Evolutionary conservation across 2,888 invertebrate genomes (phyloP).

Genomic region (Buathra laborator): DNA sequence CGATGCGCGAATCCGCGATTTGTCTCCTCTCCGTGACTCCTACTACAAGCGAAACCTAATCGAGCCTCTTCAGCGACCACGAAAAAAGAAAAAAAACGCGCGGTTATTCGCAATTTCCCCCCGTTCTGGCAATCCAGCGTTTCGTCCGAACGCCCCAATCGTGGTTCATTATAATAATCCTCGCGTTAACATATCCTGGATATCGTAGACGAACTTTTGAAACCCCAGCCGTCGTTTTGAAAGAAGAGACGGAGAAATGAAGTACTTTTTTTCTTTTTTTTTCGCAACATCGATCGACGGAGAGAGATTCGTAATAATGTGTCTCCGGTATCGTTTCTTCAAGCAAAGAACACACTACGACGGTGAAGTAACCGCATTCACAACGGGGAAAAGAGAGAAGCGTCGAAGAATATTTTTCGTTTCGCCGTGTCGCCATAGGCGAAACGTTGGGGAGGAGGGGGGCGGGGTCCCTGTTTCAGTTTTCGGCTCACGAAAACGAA

Average conservation of each 20-base stretch:
- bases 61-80: not conserved
- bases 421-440: slow-evolving; percentile 63
- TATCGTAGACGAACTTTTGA: slow-evolving; percentile 24
- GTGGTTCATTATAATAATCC: slow-evolving; percentile 41
- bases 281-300: slow-evolving; percentile 32
- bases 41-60: too few relatives aligned
- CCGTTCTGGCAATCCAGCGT: slow-evolving; percentile 14
- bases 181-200: slow-evolving; percentile 16
- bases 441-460: slow-evolving; percentile 45
- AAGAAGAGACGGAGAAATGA: slow-evolving; percentile 43
- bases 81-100: not conserved
- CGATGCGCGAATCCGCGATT: not conserved
- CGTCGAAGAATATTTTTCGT: slow-evolving; percentile 26
- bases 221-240: slow-evolving; percentile 23
- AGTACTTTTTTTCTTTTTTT: slow-evolving; percentile 3
- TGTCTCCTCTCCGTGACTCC: not conserved
- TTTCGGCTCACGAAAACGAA: slow-evolving; percentile 77
- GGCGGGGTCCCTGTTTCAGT: slow-evolving; percentile 73
- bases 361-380: slow-evolving; percentile 34
- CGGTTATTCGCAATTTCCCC: slow-evolving; percentile 37
- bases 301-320: slow-evolving; percentile 42
- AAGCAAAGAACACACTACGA: slow-evolving; percentile 18
- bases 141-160: not conserved
- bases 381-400: slow-evolving; percentile 2
- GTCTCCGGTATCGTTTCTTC: slow-evolving; percentile 4